These are phyloP conservation scores for Pharmacophagus antenor DNA, from an alignment of 2,888 invertebrate species.

Conservation along the genomic window DNA sequence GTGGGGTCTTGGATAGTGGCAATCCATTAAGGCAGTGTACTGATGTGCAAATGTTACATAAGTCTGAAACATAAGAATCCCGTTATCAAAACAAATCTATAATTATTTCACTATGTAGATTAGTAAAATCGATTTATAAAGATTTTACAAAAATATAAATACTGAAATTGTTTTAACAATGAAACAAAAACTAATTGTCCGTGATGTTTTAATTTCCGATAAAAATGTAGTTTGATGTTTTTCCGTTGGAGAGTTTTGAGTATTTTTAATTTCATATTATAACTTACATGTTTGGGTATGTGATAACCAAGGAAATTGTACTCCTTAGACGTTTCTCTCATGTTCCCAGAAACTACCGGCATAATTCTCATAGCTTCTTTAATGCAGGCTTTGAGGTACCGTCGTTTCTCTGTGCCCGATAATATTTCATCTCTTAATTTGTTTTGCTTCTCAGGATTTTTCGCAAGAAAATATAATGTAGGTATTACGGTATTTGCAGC, in stretches of 20 bases:
- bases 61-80: conserved; percentile 40
- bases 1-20: conserved; percentile 82
- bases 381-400: conserved; percentile 85
- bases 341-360: conserved; percentile 81
- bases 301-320: conserved; percentile 82
- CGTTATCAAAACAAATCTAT: neutral
- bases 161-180: too few species aligned
- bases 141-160: neutral
- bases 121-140: too few species aligned
- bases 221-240: too few species aligned
- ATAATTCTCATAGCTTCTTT: conserved; percentile 85
- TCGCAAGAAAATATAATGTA: conserved; percentile 82
- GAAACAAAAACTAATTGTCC: too few species aligned
- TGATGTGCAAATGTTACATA: conserved; percentile 70
- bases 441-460: conserved; percentile 83
- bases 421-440: conserved; percentile 81
- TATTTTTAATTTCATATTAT: neutral
- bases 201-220: too few species aligned
- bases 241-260: too few species aligned
- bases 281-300: conserved; percentile 81
- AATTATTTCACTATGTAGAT: too few species aligned
- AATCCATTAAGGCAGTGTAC: conserved; percentile 82
- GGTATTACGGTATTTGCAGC: conserved; percentile 79
- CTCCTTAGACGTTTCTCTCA: conserved; percentile 77
- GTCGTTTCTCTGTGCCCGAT: conserved; percentile 53